Base-by-base conservation (phyloP, 2,113 vertebrate genomes). In the Phyllostomus discolor region DNA sequence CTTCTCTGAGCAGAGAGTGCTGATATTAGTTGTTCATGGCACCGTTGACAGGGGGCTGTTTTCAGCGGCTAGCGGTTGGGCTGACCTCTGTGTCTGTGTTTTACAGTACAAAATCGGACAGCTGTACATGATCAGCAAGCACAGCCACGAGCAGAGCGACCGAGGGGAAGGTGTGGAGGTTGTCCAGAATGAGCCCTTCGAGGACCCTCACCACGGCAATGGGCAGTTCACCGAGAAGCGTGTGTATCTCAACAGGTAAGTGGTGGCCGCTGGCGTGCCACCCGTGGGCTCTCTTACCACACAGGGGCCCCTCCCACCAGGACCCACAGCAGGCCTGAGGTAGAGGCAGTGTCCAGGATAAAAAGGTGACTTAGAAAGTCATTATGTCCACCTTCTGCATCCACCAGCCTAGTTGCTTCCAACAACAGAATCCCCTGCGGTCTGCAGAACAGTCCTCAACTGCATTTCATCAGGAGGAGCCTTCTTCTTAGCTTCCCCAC, bases 191-290 rank as follows among this genome's bases (percentile, higher is more conserved):
- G 99, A 99, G 72, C 99, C 99, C 35, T 99, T 99, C 1, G 98
- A 99, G 22, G 99, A 99, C 97, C 99, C 99, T 31, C 98, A 98
- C 85, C 99, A 99, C 0, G 99, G 99, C 97, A 98, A 99, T 24
- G 99, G 99, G 64, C 99, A 99, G 98, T 99, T 99, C 96, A 99
- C 99, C 2, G 99, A 99, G 98, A 99, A 99, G 97, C 98, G 99
- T 0, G 99, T 99, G 95, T 99, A 99, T 98, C 99, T 99, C 98
- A 99, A 99, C 99, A 99, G 99, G 99, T 99, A 95, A 98, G 99
- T 96, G 78, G 9, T 28, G 19, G 62, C 59, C 0, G 82, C 72
- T 2, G 22, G 38, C 1, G 0, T 1, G 2, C 31, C 2, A 6
- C 24, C 33, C 48, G 7, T 0, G 4, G n/a, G 52, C 8, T 2